Conservation (phyloP, 2,113 vertebrate species). For the Electrona antarctica region DNA sequence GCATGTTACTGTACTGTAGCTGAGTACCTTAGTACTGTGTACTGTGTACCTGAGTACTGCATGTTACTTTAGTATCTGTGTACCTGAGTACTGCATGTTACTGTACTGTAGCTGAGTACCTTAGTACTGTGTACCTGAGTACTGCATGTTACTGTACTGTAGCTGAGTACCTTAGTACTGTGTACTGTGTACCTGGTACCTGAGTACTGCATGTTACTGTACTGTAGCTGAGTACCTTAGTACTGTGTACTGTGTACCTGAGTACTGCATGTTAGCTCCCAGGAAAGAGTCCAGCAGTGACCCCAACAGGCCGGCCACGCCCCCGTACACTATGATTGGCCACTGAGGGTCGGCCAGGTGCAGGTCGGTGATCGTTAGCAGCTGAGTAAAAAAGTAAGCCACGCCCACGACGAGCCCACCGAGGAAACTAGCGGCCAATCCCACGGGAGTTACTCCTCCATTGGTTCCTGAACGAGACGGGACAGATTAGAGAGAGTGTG, state of each 20-base stretch:
- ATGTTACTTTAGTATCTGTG: too few species aligned
- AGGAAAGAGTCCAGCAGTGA: conserved; percentile 95
- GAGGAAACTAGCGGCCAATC: conserved; percentile 87
- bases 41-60: too few species aligned
- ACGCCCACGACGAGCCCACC: conserved; percentile 87
- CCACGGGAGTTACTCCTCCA: conserved; percentile 88
- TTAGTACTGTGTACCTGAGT: too few species aligned
- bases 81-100: too few species aligned
- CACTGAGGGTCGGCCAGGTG: conserved; percentile 89
- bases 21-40: too few species aligned
- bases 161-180: too few species aligned
- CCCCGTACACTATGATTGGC: conserved; percentile 88
- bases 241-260: conserved; percentile 75
- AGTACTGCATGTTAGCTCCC: conserved; percentile 94
- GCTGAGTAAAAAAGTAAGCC: conserved; percentile 86
- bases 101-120: too few species aligned
- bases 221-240: too few species aligned
- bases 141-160: too few species aligned
- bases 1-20: too few species aligned
- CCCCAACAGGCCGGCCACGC: conserved; percentile 87
- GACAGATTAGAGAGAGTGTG: background rate
- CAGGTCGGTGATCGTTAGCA: conserved; percentile 85
- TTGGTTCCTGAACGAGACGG: conserved; percentile 86
- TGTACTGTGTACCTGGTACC: too few species aligned
- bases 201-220: too few species aligned